These are phyloP conservation scores for Phrixothrix hirtus DNA, from an alignment of 2,888 invertebrate species.

Conservation along the genomic window DNA sequence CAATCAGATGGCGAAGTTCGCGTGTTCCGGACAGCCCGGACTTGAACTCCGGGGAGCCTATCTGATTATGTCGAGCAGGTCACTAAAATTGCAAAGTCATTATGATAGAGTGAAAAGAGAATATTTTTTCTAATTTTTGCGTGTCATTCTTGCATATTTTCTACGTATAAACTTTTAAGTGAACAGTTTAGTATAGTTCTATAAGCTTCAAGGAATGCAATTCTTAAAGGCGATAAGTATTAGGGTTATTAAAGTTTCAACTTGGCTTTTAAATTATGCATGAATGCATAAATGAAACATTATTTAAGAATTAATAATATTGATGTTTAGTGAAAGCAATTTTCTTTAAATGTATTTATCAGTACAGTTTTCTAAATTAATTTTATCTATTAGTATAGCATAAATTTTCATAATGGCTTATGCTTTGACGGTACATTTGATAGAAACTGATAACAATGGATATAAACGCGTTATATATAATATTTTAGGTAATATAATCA, in stretches of 20 bases:
- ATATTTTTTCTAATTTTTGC: background rate
- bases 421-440: constrained; percentile 13
- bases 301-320: too few species aligned
- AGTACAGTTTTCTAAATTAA: background rate
- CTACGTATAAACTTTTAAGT: background rate
- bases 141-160: constrained; percentile 1
- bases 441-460: constrained; percentile 11
- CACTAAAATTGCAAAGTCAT: constrained; percentile 32
- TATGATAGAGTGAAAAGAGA: constrained; percentile 5
- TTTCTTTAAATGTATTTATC: background rate
- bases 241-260: too few species aligned
- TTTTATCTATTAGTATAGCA: constrained; percentile 3
- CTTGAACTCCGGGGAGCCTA: constrained; percentile 39
- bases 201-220: too few species aligned
- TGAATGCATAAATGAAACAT: too few species aligned
- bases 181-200: background rate
- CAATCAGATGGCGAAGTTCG: constrained; percentile 44
- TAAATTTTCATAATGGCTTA: constrained; percentile 15
- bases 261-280: too few species aligned
- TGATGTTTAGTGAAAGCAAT: background rate
- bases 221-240: too few species aligned
- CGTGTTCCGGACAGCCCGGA: constrained; percentile 42
- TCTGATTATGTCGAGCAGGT: constrained; percentile 40
- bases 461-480: constrained; percentile 12
- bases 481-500: constrained; percentile 14